Evolutionary conservation across 1,140 invertebrate species (phyloP), one percentile per base, ranked within the genome.

Genomic region (Oryctes rhinoceros): DNA sequence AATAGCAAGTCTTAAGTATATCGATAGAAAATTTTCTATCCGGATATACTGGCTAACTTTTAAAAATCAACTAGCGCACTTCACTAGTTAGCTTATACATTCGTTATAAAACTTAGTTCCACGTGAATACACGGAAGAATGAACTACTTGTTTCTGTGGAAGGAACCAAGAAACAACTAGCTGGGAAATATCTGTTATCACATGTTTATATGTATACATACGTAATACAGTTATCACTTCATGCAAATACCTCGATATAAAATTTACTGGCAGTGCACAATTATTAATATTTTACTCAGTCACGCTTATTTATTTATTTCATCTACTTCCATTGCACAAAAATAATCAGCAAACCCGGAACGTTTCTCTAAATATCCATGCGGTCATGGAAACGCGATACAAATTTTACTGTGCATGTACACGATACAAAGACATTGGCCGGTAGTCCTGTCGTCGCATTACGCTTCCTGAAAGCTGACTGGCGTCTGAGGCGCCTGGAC

Each of bases 391-490:
- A 67, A 67, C 62, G 62, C 62, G 30, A 67, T 35, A 67, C 20
- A 67, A 67, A 4, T 67, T 67, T 67, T 67, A 35, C 62, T 35
- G 24, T 39, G 7, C n/a, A 67, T 20, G 11, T 67, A 67, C 74
- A 48, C 74, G 74, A 39, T 44, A 76, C 74, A 48, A 44, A 30
- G 39, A n/a, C 37, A 76, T 76, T 44, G 39, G 44, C 4, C 35
- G 24, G 24, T 15, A 15, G 74, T 20, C 74, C 53, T 82, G 83
- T 81, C 82, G 82, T 84, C 80, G 81, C 83, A 80, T 79, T 77
- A 67, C 74, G 81, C 78, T 79, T 84, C 82, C 83, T 86, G 83
- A 84, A 84, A 81, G 81, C 81, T 81, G 67, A 87, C 86, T 87
- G 85, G 81, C 82, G 83, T 80, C 81, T 79, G 81, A 83, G 82